Percentiles rank a stretch among this genome's conserved stretches.
Evolutionary conservation across 2,888 invertebrate species (phyloP).

Genomic region (Sarcophaga carnaria): DNA sequence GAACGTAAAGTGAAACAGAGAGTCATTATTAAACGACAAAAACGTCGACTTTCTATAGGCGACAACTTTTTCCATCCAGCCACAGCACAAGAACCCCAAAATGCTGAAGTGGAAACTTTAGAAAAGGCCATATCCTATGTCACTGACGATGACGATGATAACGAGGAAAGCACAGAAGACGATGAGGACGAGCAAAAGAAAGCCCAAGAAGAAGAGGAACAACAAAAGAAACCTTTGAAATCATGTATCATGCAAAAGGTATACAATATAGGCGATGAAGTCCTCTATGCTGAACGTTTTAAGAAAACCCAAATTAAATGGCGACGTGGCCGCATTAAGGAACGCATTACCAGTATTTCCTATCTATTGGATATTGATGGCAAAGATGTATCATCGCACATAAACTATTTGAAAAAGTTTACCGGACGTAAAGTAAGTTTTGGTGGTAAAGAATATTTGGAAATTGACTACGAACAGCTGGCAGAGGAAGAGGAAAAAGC

Average conservation of each 20-base stretch:
- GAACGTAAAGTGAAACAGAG: slow-evolving; percentile 79
- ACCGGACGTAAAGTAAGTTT: slow-evolving; percentile 80
- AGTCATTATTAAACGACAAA: slow-evolving; percentile 80
- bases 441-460: slow-evolving; percentile 80
- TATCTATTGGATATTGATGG: slow-evolving; percentile 80
- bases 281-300: slow-evolving; percentile 80
- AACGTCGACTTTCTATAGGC: slow-evolving; percentile 78
- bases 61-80: slow-evolving; percentile 73
- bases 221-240: slow-evolving; percentile 73
- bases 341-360: slow-evolving; percentile 81
- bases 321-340: slow-evolving; percentile 78
- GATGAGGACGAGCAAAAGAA: slow-evolving; percentile 67
- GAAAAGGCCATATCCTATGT: slow-evolving; percentile 79
- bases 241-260: slow-evolving; percentile 78
- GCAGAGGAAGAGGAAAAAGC: slow-evolving; percentile 77
- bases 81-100: slow-evolving; percentile 50
- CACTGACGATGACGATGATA: slow-evolving; percentile 73
- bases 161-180: slow-evolving; percentile 69
- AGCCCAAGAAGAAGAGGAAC: slow-evolving; percentile 50
- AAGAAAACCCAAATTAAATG: slow-evolving; percentile 79
- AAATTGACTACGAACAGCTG: slow-evolving; percentile 81
- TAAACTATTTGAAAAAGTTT: slow-evolving; percentile 80
- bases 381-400: slow-evolving; percentile 80
- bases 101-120: slow-evolving; percentile 77
- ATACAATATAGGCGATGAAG: slow-evolving; percentile 79